phyloP scores from a whole-genome alignment of 92 coral and sea anemone species.

The Porites evermanni region DNA sequence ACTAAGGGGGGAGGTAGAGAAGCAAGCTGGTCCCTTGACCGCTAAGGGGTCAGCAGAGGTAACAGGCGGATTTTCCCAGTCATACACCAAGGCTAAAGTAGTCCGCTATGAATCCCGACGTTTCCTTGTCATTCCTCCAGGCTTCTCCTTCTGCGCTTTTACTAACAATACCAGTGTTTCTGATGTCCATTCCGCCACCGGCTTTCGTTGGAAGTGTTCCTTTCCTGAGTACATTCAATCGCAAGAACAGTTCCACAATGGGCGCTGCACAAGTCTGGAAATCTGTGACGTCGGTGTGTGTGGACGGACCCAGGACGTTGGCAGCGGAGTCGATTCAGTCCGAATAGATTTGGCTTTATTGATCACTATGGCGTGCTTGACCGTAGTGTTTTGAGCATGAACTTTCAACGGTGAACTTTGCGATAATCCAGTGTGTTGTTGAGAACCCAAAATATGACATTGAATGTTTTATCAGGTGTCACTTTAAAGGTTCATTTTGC shows the following conservation, averaged over 20 bases:
- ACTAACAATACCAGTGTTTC: constrained; percentile 57
- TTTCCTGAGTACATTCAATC: constrained; percentile 55
- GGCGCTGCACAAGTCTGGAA: constrained; percentile 52
- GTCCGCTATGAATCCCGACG: constrained; percentile 34
- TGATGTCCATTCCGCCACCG: constrained; percentile 58
- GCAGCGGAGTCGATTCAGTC: constrained; percentile 18
- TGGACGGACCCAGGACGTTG: constrained; percentile 30
- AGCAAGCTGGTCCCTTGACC: constrained; percentile 39
- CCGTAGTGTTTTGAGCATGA: neutral
- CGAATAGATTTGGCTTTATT: constrained; percentile 1
- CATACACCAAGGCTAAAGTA: constrained; percentile 39
- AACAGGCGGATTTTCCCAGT: constrained; percentile 55
- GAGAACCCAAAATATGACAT: too few species aligned
- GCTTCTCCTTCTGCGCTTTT: constrained; percentile 60
- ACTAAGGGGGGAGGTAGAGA: constrained; percentile 44
- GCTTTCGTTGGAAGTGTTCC: constrained; percentile 59
- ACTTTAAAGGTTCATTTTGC: too few species aligned
- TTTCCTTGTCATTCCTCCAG: constrained; percentile 66
- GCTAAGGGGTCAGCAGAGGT: constrained; percentile 52
- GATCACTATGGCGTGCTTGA: neutral
- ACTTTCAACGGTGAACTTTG: neutral
- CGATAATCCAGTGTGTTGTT: neutral
- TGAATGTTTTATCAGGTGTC: too few species aligned
- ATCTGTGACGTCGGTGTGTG: constrained; percentile 64
- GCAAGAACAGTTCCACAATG: constrained; percentile 34